Evolutionary conservation across 2,113 vertebrate genomes (phyloP).

Genomic region (Orycteropus afer): DNA sequence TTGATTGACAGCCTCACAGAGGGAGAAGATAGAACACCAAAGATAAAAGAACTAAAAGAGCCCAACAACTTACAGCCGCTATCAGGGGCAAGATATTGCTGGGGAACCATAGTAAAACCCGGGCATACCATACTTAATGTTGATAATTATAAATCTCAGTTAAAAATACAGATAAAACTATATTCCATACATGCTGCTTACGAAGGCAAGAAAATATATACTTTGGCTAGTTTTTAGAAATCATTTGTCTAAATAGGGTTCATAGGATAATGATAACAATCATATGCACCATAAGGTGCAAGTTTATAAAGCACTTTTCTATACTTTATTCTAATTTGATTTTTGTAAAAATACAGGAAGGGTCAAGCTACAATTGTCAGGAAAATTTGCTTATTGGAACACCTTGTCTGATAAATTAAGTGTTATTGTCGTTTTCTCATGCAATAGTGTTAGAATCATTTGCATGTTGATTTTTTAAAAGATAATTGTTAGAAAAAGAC

Average conservation of each 20-base stretch:
- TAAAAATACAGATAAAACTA: neutral
- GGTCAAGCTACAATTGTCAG: neutral
- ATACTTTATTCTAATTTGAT: neutral
- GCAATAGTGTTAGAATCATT: neutral
- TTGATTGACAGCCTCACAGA: neutral
- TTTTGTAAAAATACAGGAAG: conserved; percentile 12
- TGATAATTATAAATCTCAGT: neutral
- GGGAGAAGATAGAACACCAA: neutral
- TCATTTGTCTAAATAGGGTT: neutral
- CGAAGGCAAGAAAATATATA: neutral
- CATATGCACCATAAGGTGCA: neutral
- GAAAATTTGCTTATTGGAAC: neutral
- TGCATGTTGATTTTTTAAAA: conserved; percentile 35
- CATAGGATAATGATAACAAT: neutral
- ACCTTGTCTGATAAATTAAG: neutral
- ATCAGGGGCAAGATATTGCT: neutral
- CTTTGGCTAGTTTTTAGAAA: neutral
- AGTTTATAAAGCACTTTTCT: conserved; percentile 8
- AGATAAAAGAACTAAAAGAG: neutral
- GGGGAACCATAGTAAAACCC: neutral
- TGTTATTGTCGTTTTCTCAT: neutral
- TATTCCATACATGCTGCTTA: neutral
- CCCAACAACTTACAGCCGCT: neutral
- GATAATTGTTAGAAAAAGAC: conserved; percentile 13
- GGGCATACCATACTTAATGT: neutral